Evolutionary conservation across 2,888 invertebrate genomes (phyloP), one percentile per base, ranked within the genome.

Genomic region (Onchidella celtica): DNA sequence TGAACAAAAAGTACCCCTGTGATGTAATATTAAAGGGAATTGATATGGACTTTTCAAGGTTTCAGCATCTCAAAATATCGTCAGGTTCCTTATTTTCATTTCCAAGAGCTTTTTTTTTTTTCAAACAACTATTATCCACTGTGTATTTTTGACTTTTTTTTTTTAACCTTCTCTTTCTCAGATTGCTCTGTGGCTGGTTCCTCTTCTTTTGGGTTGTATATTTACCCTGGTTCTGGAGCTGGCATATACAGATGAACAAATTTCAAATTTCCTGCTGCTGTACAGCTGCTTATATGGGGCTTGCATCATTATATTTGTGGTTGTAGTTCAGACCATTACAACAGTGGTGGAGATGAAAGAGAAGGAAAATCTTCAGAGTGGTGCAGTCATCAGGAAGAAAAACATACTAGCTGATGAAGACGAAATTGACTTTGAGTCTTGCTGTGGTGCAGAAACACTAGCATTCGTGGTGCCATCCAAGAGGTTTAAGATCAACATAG

Each of bases 401-500:
- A 90, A 88, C 74, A 81, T 91, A 34, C 75, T 91, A 17, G 84
- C 88, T 0, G 91, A 92, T 69, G 92, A 91, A 69, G 92, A 92
- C 85, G 91, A 92, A 81, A 85, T 92, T 1, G 90, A 90, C 34
- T 92, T 92, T 85, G 85, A 88, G 36, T 89, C 91, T 0, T 91
- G 91, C 79, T 92, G 91, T 83, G 90, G 90, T n/a, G 88, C 88
- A 4, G 90, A 91, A 80, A 92, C 92, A 4, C 82, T 91, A 27
- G 87, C 88, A 76, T 92, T 92, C 88, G 86, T 91, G 4, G 84
- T 90, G 3, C 91, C 92, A 11, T 88, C 87, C 6, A 92, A 92
- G 83, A 89, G 88, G 78, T 91, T 90, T 82, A 88, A 87, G 68
- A 74, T 90, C 1, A 91, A 92, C 84, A 89, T 92, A 14, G 57